Conservation (phyloP, 2,113 vertebrate species). For the Anhinga anhinga region DNA sequence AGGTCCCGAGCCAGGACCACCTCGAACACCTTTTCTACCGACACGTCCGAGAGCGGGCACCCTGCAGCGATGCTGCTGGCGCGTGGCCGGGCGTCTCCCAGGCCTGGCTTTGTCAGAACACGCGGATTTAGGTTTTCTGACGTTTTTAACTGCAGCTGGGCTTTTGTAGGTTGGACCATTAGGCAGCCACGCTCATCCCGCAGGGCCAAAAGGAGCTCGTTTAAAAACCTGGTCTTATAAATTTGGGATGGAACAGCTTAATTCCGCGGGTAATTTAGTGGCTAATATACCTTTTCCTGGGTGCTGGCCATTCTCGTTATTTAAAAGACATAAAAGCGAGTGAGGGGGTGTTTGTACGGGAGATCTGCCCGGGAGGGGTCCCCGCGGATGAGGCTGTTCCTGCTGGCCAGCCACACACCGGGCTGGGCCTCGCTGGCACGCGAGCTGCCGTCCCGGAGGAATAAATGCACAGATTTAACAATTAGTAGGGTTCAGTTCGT, state of each 20-base stretch:
- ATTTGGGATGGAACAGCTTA: neutral
- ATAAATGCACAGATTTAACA: neutral
- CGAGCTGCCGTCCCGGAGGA: neutral
- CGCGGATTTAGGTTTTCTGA: neutral
- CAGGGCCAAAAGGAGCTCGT: neutral
- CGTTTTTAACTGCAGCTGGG: neutral
- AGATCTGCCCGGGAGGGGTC: neutral
- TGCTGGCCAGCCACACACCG: no score
- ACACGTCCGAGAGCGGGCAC: neutral
- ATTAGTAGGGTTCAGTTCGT: no score
- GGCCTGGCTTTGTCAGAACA: neutral
- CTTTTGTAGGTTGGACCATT: no score
- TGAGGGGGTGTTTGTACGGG: accelerated
- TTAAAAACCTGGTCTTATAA: neutral
- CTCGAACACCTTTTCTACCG: accelerated
- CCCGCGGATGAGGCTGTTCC: neutral
- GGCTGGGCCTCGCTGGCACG: neutral
- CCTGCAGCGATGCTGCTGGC: neutral
- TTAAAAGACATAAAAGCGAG: neutral
- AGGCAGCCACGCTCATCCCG: accelerated
- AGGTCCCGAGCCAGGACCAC: no score
- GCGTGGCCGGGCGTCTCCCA: neutral
- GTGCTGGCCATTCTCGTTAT: neutral
- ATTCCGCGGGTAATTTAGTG: neutral
- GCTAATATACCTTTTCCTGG: neutral